Base-by-base conservation (phyloP, 2,113 vertebrate genomes). In the Burhinus bistriatus region DNA sequence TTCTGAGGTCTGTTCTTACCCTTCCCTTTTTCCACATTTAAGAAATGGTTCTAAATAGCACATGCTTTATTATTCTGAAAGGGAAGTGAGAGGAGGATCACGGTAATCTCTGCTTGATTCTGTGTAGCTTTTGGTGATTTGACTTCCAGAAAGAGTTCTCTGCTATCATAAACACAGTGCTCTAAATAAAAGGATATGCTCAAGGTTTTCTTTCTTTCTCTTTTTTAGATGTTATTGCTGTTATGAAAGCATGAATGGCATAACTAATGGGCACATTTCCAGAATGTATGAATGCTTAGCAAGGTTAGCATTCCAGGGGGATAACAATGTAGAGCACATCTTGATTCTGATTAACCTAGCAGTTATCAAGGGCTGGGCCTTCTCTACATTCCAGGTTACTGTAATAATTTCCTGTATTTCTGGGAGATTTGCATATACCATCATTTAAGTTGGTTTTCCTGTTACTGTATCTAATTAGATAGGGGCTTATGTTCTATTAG, bases 251-350 rank as follows among this genome's bases (percentile, higher is more conserved):
- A 23, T 26, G 30, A 88, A 12, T 15, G 69, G 42, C 18, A 34
- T 70, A 76, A 75, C 42, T 87, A 85, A 89, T 93, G 77, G 90
- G 73, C 86, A 92, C 54, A 52, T 85, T 93, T 91, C 83, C 75
- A 91, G 83, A 86, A 57, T 9, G 13, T 68, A 36, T 49, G 59
- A 89, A 61, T 54, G 44, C 30, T 91, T 69, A 68, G 29, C 45
- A 66, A 86, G 83, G 58, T 80, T 90, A 69, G 55, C 22, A 12
- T 91, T 95, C 83, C 66, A 79, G 61, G 87, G 58, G 27, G 73
- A 42, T 61, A 83, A 65, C 44, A 71, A 68, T 47, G 18, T 3
- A 26, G 38, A 93, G 9, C n/a, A 26, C 16, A 6, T 64, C 47
- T 71, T 79, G 42, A 36, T 87, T 81, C 42, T 91, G 30, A 54